Evolutionary conservation across 1,140 invertebrate genomes (phyloP).

Genomic region (Sarcophaga bullata): DNA sequence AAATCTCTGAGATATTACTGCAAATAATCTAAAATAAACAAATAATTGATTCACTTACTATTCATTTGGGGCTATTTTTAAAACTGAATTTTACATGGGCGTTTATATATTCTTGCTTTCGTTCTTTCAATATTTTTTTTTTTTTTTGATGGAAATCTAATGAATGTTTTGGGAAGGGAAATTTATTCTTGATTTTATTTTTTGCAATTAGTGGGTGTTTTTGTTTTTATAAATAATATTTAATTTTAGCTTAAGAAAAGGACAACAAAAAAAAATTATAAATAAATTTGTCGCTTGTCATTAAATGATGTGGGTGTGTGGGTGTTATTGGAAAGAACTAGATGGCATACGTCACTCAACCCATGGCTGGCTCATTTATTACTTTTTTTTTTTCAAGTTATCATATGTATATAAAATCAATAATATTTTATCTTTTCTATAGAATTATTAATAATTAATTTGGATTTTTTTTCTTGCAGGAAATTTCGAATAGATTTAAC

Average conservation of each 20-base stretch:
- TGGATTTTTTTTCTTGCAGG: conserved; percentile 49
- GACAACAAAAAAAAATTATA: background rate
- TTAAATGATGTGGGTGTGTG: background rate
- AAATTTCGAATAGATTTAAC: conserved; percentile 82
- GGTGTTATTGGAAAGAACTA: background rate
- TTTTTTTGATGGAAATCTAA: too few relatives aligned
- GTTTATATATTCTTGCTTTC: background rate
- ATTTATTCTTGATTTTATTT: background rate
- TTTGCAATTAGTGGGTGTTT: background rate
- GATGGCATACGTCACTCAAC: too few relatives aligned
- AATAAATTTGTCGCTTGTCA: background rate
- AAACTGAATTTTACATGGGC: background rate
- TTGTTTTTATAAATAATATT: background rate
- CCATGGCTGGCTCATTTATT: too few relatives aligned
- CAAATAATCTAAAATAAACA: background rate
- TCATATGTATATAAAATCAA: too few relatives aligned
- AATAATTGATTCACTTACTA: background rate
- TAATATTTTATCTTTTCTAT: too few relatives aligned
- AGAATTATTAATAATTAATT: background rate
- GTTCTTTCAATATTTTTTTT: background rate
- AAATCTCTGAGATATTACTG: background rate
- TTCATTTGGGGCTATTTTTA: background rate
- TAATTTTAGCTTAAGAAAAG: background rate
- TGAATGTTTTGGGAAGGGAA: background rate
- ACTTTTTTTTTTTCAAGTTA: too few relatives aligned